phyloP scores from a whole-genome alignment of 2,797 vertebrate species.

The Adrianichthys oophorus region DNA sequence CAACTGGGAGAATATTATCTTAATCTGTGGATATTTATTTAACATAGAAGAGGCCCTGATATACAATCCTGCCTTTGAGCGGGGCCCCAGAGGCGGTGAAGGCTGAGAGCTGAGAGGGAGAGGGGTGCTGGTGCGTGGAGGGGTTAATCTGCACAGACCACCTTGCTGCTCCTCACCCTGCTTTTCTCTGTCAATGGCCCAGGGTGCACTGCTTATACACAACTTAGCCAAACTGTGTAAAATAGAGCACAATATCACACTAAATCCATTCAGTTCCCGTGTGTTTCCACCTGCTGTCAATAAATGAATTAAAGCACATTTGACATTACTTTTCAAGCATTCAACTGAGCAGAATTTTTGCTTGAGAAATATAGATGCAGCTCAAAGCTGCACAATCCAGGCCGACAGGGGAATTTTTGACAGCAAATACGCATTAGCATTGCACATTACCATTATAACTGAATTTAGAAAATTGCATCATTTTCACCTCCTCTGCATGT shows the following conservation, averaged over 20 bases:
- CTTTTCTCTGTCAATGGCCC: slow-evolving; percentile 78
- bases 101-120: slow-evolving; percentile 62
- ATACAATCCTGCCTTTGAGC: slow-evolving; percentile 76
- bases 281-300: slow-evolving; percentile 77
- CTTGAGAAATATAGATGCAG: slow-evolving; percentile 77
- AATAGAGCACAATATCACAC: slow-evolving; percentile 74
- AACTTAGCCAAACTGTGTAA: slow-evolving; percentile 73
- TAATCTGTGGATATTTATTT: slow-evolving; percentile 80
- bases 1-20: slow-evolving; percentile 77
- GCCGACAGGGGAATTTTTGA: slow-evolving; percentile 78
- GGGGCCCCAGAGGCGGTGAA: slow-evolving; percentile 69
- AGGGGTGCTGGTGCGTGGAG: slow-evolving; percentile 61
- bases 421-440: slow-evolving; percentile 77
- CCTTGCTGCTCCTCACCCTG: slow-evolving; percentile 81
- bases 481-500: slow-evolving; percentile 82
- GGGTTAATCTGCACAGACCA: slow-evolving; percentile 85
- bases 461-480: slow-evolving; percentile 85
- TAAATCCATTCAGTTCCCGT: slow-evolving; percentile 72
- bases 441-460: slow-evolving; percentile 81
- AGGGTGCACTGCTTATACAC: slow-evolving; percentile 71
- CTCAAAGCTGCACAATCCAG: slow-evolving; percentile 77
- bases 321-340: slow-evolving; percentile 79
- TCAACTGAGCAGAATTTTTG: slow-evolving; percentile 76
- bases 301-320: slow-evolving; percentile 81
- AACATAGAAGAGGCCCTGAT: slow-evolving; percentile 69